Evolutionary conservation across 2,888 invertebrate genomes (phyloP).

Genomic region (Himalopsyche tibetana): DNA sequence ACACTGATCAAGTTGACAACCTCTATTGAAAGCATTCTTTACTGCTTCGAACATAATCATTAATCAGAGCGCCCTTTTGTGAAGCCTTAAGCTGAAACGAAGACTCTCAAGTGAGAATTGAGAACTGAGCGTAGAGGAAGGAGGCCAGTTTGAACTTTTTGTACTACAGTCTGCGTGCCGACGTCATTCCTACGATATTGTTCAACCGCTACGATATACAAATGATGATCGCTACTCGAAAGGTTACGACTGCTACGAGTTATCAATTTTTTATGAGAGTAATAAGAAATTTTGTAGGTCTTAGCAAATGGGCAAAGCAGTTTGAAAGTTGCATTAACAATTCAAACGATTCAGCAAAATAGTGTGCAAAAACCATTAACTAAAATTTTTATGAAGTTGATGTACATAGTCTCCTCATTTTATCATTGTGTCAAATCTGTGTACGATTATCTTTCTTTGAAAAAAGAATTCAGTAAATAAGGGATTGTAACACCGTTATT

Average conservation of each 20-base stretch:
- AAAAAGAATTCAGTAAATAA: too few relatives aligned
- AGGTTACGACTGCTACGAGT: not conserved
- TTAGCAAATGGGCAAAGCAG: too few relatives aligned
- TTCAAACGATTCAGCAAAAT: too few relatives aligned
- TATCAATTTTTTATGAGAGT: too few relatives aligned
- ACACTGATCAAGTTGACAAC: slow-evolving; percentile 44
- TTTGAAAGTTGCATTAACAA: too few relatives aligned
- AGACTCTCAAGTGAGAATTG: slow-evolving; percentile 54
- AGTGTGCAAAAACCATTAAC: too few relatives aligned
- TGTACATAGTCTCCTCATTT: too few relatives aligned
- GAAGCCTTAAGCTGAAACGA: slow-evolving; percentile 42
- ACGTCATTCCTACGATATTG: not conserved
- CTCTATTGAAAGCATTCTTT: slow-evolving; percentile 45
- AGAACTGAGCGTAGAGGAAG: slow-evolving; percentile 36
- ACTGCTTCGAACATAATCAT: slow-evolving; percentile 48
- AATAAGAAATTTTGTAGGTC: too few relatives aligned
- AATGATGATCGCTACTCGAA: not conserved
- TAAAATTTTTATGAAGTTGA: too few relatives aligned
- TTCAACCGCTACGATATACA: not conserved
- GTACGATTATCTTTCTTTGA: too few relatives aligned
- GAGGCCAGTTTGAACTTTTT: slow-evolving; percentile 11
- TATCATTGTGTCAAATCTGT: too few relatives aligned
- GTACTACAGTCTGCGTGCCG: not conserved
- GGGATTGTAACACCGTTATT: too few relatives aligned
- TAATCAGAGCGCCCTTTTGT: slow-evolving; percentile 52